Base-by-base conservation (phyloP, 2,113 vertebrate species). In the Ornithorhynchus anatinus region DNA sequence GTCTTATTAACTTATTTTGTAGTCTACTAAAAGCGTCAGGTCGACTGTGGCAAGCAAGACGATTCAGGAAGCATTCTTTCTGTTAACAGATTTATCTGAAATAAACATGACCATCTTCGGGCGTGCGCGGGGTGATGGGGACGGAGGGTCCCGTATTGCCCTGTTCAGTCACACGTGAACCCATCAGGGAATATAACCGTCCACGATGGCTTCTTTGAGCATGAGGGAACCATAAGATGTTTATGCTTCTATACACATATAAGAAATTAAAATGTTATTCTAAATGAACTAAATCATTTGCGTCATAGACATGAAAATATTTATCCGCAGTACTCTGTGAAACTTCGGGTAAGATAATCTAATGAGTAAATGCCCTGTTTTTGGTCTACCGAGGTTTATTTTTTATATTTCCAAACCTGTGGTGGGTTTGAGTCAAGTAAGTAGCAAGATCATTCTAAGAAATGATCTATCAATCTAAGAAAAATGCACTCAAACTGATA, bases 251-350 rank as follows among this genome's bases (percentile, higher is more conserved):
- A n/a, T n/a, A n/a, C n/a, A n/a, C n/a, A n/a, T n/a, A n/a, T n/a
- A n/a, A n/a, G n/a, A n/a, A n/a, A n/a, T 85, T 59, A 77, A 70
- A 77, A 44, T 75, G 50, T 54, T 67, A 57, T 75, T 75, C 37
- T 64, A 81, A 66, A 67, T 63, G n/a, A 63, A 15, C 31, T 15
- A 4, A 22, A 36, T 77, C 72, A 67, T 44, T 81, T 50, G 43
- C 53, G 23, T 11, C 57, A 44, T 53, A 67, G 77, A 70, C 77
- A 40, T 45, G 72, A 69, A 45, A 43, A 15, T 19, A 19, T 53
- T 84, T 60, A 51, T 61, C 53, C 67, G 25, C 1, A 9, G 22
- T 67, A 52, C 51, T 47, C 42, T 77, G 45, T 27, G 66, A n/a
- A 67, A 70, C 22, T 40, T 20, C 40, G 59, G 51, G 29, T 63